Percentiles rank a stretch among this genome's conserved stretches.
These are phyloP conservation scores for Erpetoichthys calabaricus DNA, from an alignment of 2,797 vertebrate species.

Conservation along the genomic window DNA sequence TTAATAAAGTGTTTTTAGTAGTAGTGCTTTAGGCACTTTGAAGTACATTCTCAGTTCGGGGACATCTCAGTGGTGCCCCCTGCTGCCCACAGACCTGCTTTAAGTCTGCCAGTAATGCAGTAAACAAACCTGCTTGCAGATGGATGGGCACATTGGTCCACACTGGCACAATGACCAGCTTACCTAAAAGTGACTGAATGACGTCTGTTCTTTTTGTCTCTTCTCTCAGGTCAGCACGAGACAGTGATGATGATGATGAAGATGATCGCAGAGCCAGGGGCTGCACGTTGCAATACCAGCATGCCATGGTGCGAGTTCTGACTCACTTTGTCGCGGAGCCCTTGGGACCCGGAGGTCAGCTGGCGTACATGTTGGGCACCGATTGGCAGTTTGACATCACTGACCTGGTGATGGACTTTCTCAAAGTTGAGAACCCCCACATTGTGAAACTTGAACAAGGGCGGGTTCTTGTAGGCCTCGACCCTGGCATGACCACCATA, in stretches of 20 bases:
- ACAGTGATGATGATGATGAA: constrained; percentile 84
- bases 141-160: too few relatives aligned
- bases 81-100: too few relatives aligned
- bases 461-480: constrained; percentile 64
- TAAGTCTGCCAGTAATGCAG: too few relatives aligned
- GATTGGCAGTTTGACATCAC: constrained; percentile 92
- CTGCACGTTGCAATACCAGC: constrained; percentile 78
- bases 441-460: constrained; percentile 64
- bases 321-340: constrained; percentile 79
- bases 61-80: too few relatives aligned
- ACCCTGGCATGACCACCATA: constrained; percentile 78
- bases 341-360: constrained; percentile 55
- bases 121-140: too few relatives aligned
- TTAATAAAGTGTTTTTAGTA: too few relatives aligned
- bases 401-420: constrained; percentile 72
- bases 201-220: constrained; percentile 17
- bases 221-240: constrained; percentile 52
- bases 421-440: constrained; percentile 74
- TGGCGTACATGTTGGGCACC: constrained; percentile 60
- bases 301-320: constrained; percentile 73
- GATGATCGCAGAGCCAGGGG: constrained; percentile 66
- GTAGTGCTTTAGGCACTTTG: too few relatives aligned
- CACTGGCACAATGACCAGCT: too few relatives aligned
- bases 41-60: too few relatives aligned
- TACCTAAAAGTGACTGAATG: too few relatives aligned